These are phyloP conservation scores for Tipula helvola DNA, from an alignment of 2,888 invertebrate genomes.

Conservation along the genomic window DNA sequence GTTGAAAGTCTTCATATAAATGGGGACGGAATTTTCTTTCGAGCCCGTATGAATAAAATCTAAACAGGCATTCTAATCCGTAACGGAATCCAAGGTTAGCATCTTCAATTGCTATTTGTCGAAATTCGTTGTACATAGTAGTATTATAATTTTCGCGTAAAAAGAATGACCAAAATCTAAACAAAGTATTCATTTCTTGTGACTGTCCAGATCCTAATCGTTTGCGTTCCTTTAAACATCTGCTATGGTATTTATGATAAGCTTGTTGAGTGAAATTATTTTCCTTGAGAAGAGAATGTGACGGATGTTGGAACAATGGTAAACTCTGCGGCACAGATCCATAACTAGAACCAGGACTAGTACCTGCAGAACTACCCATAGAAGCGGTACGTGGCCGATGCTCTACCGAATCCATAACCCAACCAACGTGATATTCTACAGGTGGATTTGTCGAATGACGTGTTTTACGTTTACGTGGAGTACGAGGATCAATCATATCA, in stretches of 20 bases:
- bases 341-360: conserved; percentile 62
- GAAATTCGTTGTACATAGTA: conserved; percentile 96
- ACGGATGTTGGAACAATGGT: conserved; percentile 91
- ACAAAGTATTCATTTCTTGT: conserved; percentile 98
- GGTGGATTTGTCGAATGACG: conserved; percentile 90
- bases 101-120: conserved; percentile 83
- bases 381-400: conserved; percentile 69
- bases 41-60: conserved; percentile 95
- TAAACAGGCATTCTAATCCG: conserved; percentile 76
- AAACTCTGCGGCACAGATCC: conserved; percentile 72
- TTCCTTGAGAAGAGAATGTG: conserved; percentile 85
- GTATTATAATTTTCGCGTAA: conserved; percentile 95
- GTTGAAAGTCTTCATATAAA: conserved; percentile 90
- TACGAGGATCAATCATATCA: conserved; percentile 44
- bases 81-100: conserved; percentile 81
- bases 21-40: conserved; percentile 94
- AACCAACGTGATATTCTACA: conserved; percentile 89
- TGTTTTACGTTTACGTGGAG: conserved; percentile 76
- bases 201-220: conserved; percentile 87
- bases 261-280: conserved; percentile 97
- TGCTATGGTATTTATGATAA: conserved; percentile 89
- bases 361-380: conserved; percentile 69
- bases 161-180: conserved; percentile 99
- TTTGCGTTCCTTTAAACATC: conserved; percentile 83
- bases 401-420: conserved; percentile 89